Evolutionary conservation across 2,797 vertebrate genomes (phyloP).

Genomic region (Anas capensis): DNA sequence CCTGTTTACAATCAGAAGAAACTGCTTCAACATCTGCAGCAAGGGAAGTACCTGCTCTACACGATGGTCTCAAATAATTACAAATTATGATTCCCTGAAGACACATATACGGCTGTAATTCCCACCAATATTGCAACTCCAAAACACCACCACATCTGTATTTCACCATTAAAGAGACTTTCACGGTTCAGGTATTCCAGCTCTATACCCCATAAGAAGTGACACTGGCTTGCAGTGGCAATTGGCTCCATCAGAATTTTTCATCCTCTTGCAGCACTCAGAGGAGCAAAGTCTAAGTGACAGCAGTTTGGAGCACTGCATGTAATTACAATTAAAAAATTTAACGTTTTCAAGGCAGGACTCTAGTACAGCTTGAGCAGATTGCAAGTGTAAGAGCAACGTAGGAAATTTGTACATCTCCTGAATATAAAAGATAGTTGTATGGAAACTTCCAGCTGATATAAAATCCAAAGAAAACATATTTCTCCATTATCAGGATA

Average conservation of each 20-base stretch:
- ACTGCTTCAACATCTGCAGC: neutral
- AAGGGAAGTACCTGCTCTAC: rapidly evolving
- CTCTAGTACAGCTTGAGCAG: neutral
- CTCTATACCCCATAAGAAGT: neutral
- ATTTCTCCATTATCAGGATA: neutral
- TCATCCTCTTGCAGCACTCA: neutral
- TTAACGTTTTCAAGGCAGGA: neutral
- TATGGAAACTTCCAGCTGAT: neutral
- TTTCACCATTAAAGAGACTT: neutral
- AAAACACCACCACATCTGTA: neutral
- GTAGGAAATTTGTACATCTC: neutral
- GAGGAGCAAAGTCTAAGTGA: neutral
- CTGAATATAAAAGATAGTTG: neutral
- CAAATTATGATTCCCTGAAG: rapidly evolving
- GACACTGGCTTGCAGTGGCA: neutral
- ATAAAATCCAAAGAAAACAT: neutral
- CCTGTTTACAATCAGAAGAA: neutral
- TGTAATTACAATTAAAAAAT: neutral
- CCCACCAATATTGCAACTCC: neutral
- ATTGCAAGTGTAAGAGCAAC: neutral
- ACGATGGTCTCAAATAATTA: rapidly evolving
- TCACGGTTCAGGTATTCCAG: neutral
- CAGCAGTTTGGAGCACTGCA: neutral
- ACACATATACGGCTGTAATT: rapidly evolving
- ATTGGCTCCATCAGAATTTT: neutral